Conservation (phyloP, 2,113 vertebrate genomes). For the Trematocara unimaculatum region DNA sequence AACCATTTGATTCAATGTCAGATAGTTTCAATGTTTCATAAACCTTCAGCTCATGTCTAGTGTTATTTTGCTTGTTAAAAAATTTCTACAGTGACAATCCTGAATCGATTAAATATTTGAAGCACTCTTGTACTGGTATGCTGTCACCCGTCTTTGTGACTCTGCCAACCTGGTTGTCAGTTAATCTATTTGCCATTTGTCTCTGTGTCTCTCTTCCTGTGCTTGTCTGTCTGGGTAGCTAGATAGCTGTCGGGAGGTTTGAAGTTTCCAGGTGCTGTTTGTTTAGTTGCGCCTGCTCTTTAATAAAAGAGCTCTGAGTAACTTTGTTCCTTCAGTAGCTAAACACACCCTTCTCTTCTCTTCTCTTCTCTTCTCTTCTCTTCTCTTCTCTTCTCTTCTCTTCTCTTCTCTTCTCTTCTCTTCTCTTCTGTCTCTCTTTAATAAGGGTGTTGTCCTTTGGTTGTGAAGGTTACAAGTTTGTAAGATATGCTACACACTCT, state of each 20-base stretch:
- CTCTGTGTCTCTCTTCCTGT: not conserved
- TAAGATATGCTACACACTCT: slow-evolving; percentile 1
- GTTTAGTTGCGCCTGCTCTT: slow-evolving; percentile 29
- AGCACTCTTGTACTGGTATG: not conserved
- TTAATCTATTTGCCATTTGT: slow-evolving; percentile 44
- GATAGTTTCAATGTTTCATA: not conserved
- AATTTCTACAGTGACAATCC: not conserved
- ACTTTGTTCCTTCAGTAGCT: slow-evolving; percentile 26
- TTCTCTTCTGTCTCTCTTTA: slow-evolving; percentile 5
- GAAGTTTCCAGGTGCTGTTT: slow-evolving; percentile 63
- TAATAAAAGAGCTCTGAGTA: slow-evolving; percentile 24
- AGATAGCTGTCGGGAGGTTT: slow-evolving; percentile 50
- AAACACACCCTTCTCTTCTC: not conserved
- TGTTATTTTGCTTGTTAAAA: not conserved
- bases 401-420: not conserved
- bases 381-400: not conserved
- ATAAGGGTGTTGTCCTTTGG: slow-evolving; percentile 25
- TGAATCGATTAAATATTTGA: not conserved
- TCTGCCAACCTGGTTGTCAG: slow-evolving; percentile 18
- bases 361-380: not conserved
- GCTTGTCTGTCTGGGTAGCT: not conserved
- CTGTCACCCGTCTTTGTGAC: not conserved
- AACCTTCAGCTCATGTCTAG: not conserved
- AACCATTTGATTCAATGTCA: not conserved
- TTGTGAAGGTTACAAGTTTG: slow-evolving; percentile 40